Evolutionary conservation across 1,140 invertebrate genomes (phyloP).

Genomic region (Pseudomyrmex concolor): DNA sequence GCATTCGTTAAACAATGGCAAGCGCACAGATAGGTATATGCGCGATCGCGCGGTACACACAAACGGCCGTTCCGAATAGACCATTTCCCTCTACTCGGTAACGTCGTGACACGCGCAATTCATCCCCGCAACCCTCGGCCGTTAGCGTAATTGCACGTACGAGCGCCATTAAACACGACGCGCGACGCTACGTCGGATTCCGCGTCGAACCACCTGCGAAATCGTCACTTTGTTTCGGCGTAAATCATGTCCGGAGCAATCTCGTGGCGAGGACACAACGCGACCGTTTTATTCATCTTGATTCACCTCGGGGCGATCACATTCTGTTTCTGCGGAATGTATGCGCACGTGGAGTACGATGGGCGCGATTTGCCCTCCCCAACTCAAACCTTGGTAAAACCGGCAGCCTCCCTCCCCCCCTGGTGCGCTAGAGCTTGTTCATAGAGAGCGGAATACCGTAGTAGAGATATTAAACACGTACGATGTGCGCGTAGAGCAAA

Average conservation of each 20-base stretch:
- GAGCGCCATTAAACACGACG: constrained; percentile 70
- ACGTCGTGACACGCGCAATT: constrained; percentile 63
- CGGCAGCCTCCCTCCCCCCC: neutral
- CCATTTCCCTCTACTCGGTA: constrained; percentile 44
- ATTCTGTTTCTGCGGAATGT: constrained; percentile 21
- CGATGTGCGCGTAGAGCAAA: neutral
- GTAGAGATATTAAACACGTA: constrained; percentile 23
- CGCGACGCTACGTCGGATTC: constrained; percentile 61
- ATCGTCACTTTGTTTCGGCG: constrained; percentile 73
- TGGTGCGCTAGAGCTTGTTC: neutral
- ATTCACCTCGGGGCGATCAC: constrained; percentile 28
- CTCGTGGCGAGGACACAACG: constrained; percentile 30
- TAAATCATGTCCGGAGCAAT: constrained; percentile 64
- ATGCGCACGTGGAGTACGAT: neutral
- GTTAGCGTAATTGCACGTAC: constrained; percentile 73
- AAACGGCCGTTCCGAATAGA: constrained; percentile 53
- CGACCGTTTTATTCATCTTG: constrained; percentile 41
- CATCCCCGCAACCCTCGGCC: constrained; percentile 61
- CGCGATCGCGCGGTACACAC: constrained; percentile 23
- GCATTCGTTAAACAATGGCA: constrained; percentile 16
- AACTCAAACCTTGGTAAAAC: neutral
- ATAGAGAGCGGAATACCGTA: neutral
- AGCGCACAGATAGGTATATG: constrained; percentile 24
- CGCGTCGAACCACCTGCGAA: constrained; percentile 70
- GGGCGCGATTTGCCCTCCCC: constrained; percentile 11